Conservation (phyloP, 1,140 invertebrate genomes). For the Cataglyphis hispanica region DNA sequence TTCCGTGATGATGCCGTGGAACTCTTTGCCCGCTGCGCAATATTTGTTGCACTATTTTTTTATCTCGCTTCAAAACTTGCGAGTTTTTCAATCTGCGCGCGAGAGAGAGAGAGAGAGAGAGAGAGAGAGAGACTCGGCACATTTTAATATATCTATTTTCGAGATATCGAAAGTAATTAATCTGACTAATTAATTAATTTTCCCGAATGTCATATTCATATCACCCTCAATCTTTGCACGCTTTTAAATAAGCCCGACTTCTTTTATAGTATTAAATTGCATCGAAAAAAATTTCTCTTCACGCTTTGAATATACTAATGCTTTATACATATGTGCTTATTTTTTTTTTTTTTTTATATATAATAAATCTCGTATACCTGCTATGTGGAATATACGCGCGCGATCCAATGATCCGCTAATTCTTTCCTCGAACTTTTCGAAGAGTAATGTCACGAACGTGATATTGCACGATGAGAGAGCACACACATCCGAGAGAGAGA, state of each 20-base stretch:
- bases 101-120: too few relatives aligned
- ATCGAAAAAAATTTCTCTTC: too few relatives aligned
- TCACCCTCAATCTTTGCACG: too few relatives aligned
- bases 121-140: neutral
- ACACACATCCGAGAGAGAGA: conserved; percentile 38
- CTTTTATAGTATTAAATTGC: too few relatives aligned
- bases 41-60: neutral
- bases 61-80: neutral
- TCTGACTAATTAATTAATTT: too few relatives aligned
- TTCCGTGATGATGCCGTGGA: conserved; percentile 34
- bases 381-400: neutral
- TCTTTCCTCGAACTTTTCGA: neutral
- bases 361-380: neutral
- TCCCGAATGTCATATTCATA: too few relatives aligned
- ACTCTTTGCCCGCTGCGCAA: conserved; percentile 8
- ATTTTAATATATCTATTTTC: neutral
- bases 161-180: too few relatives aligned
- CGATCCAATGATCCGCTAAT: neutral
- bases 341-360: too few relatives aligned
- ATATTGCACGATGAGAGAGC: conserved; percentile 27
- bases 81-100: too few relatives aligned
- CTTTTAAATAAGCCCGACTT: too few relatives aligned
- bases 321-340: too few relatives aligned
- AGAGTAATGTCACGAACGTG: neutral
- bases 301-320: too few relatives aligned